phyloP scores from a whole-genome alignment of 2,113 vertebrate genomes.

The Pristiophorus japonicus region DNA sequence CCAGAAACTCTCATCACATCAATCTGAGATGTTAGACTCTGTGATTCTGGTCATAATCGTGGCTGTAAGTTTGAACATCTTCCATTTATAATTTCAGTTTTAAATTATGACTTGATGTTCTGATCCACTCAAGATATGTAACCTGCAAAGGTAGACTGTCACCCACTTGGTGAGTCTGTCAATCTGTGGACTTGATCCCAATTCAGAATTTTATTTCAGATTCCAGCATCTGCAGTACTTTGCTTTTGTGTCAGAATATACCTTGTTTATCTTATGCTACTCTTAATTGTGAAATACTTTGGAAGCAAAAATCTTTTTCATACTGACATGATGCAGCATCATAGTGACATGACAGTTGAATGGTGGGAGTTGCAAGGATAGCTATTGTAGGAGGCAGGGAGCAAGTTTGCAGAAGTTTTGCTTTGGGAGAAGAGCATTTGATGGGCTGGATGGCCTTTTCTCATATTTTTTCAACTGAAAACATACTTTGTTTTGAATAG shows the following conservation, averaged over 20 bases:
- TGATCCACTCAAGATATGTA: too few species aligned
- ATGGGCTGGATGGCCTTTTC: neutral
- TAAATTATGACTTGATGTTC: too few species aligned
- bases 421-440: neutral
- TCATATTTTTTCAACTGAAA: neutral
- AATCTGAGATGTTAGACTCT: too few species aligned
- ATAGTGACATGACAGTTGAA: neutral
- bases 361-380: neutral
- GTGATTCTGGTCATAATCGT: too few species aligned
- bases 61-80: too few species aligned
- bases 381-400: neutral
- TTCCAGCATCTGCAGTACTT: too few species aligned
- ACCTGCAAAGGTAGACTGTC: too few species aligned
- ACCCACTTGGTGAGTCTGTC: too few species aligned
- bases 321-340: neutral
- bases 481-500: neutral
- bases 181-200: neutral
- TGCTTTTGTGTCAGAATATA: too few species aligned
- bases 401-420: neutral
- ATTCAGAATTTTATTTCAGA: too few species aligned
- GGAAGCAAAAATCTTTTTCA: neutral
- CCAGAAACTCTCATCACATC: too few species aligned
- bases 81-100: too few species aligned
- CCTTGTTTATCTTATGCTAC: neutral
- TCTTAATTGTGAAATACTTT: neutral